Conservation (phyloP, 2,888 invertebrate genomes). For the Allolobophora icterica region DNA sequence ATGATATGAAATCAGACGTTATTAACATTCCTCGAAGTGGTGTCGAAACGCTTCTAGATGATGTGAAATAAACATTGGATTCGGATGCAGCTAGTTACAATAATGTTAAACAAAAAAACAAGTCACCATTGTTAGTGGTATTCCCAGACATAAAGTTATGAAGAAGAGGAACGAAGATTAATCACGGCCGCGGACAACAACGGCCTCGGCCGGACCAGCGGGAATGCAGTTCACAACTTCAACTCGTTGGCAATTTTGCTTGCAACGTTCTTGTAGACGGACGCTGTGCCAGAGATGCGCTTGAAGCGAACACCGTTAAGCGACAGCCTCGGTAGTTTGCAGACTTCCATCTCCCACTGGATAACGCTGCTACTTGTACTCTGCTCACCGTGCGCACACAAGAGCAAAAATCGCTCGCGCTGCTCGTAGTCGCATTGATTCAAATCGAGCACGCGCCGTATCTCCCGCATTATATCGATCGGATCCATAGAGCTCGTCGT, state of each 20-base stretch:
- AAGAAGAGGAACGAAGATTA: conserved; percentile 1
- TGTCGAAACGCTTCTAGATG: neutral
- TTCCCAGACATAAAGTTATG: conserved; percentile 1
- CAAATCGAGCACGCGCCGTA: conserved; percentile 92
- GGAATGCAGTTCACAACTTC: conserved; percentile 74
- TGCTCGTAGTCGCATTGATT: conserved; percentile 99
- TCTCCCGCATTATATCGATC: conserved; percentile 98
- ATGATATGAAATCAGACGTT: neutral
- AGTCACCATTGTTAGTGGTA: neutral
- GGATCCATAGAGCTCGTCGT: conserved; percentile 96
- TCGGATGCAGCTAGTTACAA: neutral
- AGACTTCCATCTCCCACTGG: conserved; percentile 76
- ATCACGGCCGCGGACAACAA: neutral
- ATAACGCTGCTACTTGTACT: conserved; percentile 97
- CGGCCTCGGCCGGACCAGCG: neutral
- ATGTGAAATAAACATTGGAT: neutral
- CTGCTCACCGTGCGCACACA: conserved; percentile 94
- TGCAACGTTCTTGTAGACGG: conserved; percentile 99
- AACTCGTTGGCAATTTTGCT: conserved; percentile 99
- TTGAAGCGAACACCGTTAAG: conserved; percentile 90
- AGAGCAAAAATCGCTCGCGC: conserved; percentile 91
- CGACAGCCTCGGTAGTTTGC: conserved; percentile 95
- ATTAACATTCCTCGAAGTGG: neutral
- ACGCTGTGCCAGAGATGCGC: conserved; percentile 78
- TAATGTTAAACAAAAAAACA: neutral